Evolutionary conservation across 2,113 vertebrate species (phyloP).

Genomic region (Aptenodytes patagonicus): DNA sequence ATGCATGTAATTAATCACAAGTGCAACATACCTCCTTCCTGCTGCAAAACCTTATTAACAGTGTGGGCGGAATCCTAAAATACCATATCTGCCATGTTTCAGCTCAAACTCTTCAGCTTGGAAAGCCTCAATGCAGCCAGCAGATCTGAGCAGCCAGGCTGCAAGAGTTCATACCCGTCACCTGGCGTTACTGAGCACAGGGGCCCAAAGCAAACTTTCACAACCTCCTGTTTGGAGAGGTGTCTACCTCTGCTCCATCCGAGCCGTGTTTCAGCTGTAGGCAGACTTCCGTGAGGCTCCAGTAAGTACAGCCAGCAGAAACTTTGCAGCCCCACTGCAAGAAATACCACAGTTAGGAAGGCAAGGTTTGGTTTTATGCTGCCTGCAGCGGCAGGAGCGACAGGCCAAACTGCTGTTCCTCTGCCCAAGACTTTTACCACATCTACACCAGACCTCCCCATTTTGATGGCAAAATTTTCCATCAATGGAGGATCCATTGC

Average conservation of each 20-base stretch:
- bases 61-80: conserved; percentile 23
- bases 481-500: not conserved
- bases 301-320: not conserved
- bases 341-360: not conserved
- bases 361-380: not conserved
- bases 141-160: not conserved
- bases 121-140: not conserved
- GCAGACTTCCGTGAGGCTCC: not conserved
- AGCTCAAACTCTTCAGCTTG: not conserved
- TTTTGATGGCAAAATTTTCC: not conserved
- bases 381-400: not conserved
- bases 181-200: not conserved
- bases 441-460: not conserved
- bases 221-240: not conserved
- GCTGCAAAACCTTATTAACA: conserved; percentile 18
- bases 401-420: not conserved
- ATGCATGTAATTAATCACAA: conserved; percentile 45
- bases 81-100: not conserved
- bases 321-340: not conserved
- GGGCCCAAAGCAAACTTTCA: not conserved
- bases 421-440: not conserved
- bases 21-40: conserved; percentile 39
- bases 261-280: not conserved
- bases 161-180: not conserved
- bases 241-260: not conserved